These are phyloP conservation scores for Drosophila koepferae DNA, from an alignment of 2,888 invertebrate genomes.

Conservation along the genomic window DNA sequence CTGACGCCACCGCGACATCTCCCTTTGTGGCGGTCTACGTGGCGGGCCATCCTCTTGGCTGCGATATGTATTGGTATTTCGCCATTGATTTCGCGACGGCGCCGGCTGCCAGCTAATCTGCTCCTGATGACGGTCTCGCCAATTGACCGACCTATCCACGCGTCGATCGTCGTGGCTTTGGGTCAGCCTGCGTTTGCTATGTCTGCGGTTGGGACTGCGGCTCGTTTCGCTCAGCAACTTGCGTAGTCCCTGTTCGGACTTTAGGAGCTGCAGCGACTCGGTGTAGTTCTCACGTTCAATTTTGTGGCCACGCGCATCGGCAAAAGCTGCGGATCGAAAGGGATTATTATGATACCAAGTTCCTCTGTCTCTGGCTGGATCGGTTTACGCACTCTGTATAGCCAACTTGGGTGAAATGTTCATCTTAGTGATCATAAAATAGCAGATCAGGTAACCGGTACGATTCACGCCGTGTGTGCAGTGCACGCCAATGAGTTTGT, in stretches of 20 bases:
- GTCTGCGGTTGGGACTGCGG: neutral
- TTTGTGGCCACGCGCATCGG: conserved; percentile 88
- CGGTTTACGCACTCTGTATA: conserved; percentile 86
- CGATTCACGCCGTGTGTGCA: conserved; percentile 94
- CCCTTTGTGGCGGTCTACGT: neutral
- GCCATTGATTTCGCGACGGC: conserved; percentile 8
- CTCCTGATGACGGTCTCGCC: conserved; percentile 12
- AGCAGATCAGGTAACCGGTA: conserved; percentile 92
- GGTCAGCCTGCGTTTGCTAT: neutral
- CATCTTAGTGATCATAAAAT: conserved; percentile 89
- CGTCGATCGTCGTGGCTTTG: neutral
- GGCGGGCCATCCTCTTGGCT: conserved; percentile 3
- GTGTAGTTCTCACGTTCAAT: conserved; percentile 88
- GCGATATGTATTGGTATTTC: neutral
- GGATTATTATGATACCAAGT: neutral
- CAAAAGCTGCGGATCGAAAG: conserved; percentile 86
- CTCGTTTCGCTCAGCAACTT: neutral
- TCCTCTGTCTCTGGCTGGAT: neutral
- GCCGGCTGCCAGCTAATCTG: conserved; percentile 7
- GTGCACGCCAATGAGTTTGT: conserved; percentile 90
- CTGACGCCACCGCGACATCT: conserved; percentile 1
- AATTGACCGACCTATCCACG: neutral
- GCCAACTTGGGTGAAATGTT: conserved; percentile 87
- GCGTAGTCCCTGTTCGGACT: neutral
- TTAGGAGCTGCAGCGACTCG: conserved; percentile 38